Base-by-base conservation (phyloP, 2,113 vertebrate species). In the Hippocampus mohnikei region DNA sequence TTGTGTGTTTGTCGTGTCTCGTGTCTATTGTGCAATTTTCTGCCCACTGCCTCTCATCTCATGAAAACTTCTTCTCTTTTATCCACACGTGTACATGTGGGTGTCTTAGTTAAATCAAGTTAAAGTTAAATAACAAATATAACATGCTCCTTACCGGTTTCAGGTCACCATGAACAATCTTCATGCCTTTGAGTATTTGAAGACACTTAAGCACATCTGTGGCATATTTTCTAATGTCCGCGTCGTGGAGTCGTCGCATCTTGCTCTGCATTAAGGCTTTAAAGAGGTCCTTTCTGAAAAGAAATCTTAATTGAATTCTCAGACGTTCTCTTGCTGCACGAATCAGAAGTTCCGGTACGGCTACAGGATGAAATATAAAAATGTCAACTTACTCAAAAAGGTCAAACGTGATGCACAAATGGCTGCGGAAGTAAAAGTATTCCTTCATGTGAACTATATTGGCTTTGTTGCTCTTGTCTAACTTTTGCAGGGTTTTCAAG, bases 381-480 rank as follows among this genome's bases (percentile, higher is more conserved):
- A 13, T 2, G 25, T 3, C 18, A 64, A 70, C 68, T 66, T 52
- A 70, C 67, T 23, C 53, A 25, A 66, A 41, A 11, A 75, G 73
- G 13, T 66, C 52, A 52, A 75, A 75, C 2, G 29, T 66, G 42
- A 75, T 66, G 73, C 73, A 75, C 40, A 75, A 62, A 44, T 75
- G 67, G 21, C 48, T 70, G n/a, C 66, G 53, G 42, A 75, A 70
- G 68, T 60, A 66, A 25, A 70, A 75, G 33, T 52, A 27, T 40
- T 70, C 73, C 42, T 66, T 66, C 73, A 75, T 70, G 10, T 75
- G 62, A 63, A 60, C 62, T 3, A 52, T 66, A 63, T 60, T 75
- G 29, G 67, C 62, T 12, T 33, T 66, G 61, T 75, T 75, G 16
- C 20, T 29, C 52, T 70, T 50, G 53, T 70, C 68, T 21, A 21